phyloP scores from a whole-genome alignment of 2,113 vertebrate genomes.

The Toxostoma redivivum region DNA sequence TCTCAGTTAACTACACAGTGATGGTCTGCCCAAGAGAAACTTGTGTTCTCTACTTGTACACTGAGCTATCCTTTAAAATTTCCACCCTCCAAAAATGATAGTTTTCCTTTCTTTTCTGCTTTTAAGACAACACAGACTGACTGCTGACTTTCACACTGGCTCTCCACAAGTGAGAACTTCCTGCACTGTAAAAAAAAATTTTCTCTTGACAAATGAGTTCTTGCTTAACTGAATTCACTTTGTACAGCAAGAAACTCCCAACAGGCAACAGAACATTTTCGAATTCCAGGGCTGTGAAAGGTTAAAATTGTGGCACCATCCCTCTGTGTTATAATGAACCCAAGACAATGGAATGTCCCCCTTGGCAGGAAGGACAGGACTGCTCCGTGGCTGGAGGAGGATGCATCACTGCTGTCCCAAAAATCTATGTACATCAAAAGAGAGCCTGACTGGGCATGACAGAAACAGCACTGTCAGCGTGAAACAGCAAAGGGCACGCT shows the following conservation, averaged over 20 bases:
- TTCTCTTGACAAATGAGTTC: neutral
- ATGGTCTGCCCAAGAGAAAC: neutral
- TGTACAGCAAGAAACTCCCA: neutral
- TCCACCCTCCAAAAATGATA: neutral
- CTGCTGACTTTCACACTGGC: neutral
- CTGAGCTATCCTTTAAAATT: neutral
- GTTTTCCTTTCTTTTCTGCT: neutral
- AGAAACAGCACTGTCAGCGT: neutral
- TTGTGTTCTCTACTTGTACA: neutral
- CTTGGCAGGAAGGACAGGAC: neutral
- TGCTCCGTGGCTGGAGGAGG: neutral
- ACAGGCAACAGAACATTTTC: neutral
- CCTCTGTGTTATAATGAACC: neutral
- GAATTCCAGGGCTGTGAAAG: neutral
- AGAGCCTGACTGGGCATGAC: neutral
- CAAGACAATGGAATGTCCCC: neutral
- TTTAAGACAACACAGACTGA: neutral
- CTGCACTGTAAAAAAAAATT: neutral
- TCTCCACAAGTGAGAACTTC: neutral
- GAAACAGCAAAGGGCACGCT: neutral
- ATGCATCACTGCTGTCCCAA: neutral
- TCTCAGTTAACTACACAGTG: neutral
- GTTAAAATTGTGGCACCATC: neutral
- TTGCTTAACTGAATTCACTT: neutral
- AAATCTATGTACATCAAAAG: fast-evolving